Percentiles rank a stretch among this genome's conserved stretches.
Evolutionary conservation across 2,797 vertebrate genomes (phyloP).

Genomic region (Triplophysa bombifrons): DNA sequence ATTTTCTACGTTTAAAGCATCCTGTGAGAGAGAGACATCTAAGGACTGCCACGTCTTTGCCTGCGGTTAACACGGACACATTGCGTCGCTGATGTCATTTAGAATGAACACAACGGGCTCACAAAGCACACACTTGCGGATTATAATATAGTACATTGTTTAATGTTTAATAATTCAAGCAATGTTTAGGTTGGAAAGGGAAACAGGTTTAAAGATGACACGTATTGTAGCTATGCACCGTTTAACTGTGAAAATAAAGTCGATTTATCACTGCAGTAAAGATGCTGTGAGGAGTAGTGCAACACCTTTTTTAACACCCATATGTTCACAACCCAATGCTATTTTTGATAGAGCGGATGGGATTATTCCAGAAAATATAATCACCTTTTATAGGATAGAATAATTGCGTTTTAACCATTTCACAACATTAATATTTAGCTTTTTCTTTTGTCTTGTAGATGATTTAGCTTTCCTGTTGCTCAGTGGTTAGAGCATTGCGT

Average conservation of each 20-base stretch:
- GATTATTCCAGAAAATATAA: neutral
- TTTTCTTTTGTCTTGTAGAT: neutral
- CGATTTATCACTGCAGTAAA: neutral
- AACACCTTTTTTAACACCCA: neutral
- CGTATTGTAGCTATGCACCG: neutral
- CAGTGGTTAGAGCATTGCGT: no score
- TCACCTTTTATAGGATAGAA: no score
- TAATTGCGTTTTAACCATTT: no score
- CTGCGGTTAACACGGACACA: slow-evolving; percentile 3
- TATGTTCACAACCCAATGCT: neutral
- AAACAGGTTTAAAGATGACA: neutral
- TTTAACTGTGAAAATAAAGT: neutral
- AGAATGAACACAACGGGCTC: neutral
- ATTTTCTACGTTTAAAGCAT: slow-evolving; percentile 40
- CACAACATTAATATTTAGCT: neutral
- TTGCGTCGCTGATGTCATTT: neutral
- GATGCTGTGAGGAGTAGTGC: neutral
- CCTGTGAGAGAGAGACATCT: slow-evolving; percentile 25
- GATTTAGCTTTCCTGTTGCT: neutral
- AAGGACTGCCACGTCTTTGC: slow-evolving; percentile 38
- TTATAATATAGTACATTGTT: neutral
- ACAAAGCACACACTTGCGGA: neutral
- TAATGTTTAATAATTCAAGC: slow-evolving; percentile 20
- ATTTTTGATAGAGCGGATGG: neutral
- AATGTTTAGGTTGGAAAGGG: neutral